These are phyloP conservation scores for Hystrix brachyura DNA, from an alignment of 2,113 vertebrate genomes.

Conservation along the genomic window DNA sequence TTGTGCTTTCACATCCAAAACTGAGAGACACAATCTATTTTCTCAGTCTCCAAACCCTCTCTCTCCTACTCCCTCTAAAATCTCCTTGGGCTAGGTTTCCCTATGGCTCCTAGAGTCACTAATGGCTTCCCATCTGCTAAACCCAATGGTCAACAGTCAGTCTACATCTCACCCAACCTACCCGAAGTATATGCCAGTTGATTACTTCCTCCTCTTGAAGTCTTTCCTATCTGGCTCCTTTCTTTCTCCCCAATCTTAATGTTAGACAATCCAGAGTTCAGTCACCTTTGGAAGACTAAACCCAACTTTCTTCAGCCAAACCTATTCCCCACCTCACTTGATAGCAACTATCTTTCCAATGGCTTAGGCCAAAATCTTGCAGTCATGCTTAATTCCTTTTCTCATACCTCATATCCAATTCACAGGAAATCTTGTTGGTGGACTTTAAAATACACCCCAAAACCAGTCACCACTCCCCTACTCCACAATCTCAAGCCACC, in stretches of 20 bases:
- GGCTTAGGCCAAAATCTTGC: neutral
- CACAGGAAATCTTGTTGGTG: neutral
- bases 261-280: neutral
- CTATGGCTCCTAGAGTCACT: neutral
- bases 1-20: neutral
- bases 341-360: too few relatives aligned
- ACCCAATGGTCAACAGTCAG: neutral
- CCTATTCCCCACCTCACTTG: too few relatives aligned
- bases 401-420: neutral
- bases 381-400: slow-evolving; percentile 20
- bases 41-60: neutral
- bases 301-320: too few relatives aligned
- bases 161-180: neutral
- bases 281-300: neutral
- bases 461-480: neutral
- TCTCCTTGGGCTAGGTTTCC: neutral
- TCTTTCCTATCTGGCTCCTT: neutral
- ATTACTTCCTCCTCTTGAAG: neutral
- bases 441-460: neutral
- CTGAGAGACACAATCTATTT: neutral
- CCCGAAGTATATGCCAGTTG: neutral
- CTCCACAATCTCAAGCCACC: neutral
- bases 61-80: neutral
- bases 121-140: neutral
- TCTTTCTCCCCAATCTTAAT: neutral